Evolutionary conservation across 2,113 vertebrate species (phyloP), one percentile per base, ranked within the genome.

Genomic region (Apeltes quadracus): DNA sequence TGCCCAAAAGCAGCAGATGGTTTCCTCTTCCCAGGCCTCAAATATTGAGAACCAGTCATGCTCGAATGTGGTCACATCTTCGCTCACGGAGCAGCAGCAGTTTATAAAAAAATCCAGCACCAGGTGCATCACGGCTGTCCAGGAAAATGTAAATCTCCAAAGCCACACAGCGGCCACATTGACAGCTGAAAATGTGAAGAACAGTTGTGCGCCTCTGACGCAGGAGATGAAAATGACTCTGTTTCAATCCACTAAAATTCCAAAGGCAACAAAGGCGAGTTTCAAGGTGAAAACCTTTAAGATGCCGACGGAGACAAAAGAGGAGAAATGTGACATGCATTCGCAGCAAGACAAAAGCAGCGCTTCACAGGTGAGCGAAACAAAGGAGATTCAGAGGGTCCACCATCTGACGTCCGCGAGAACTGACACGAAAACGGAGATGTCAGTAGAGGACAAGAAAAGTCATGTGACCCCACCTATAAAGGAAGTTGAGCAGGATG

Each of bases 211-310:
- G 39, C 29, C 82, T 44, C 43, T 72, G 38, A 91, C 84, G 66
- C 91, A 77, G 75, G 91, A 92, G 61, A 88, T 72, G 9, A 84
- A 84, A 75, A 85, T 85, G 73, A 68, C 72, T 46, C 63, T 72
- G 70, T 80, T 76, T 75, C 81, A 87, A 13, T 59, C 89, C 22
- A 90, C 90, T 32, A 92, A 93, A 89, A 94, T 89, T 57, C 94
- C 93, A 69, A 88, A 93, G 71, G 81, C 78, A 46, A 89, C 90
- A 39, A 93, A 94, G 15, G n/a, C n/a, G n/a, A 93, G 80, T 89
- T 93, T 95, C 85, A 95, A 92, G 89, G 94, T 94, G 44, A 95
- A 93, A 87, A 90, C 92, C 3, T 86, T 88, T 70, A 94, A 94
- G 76, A 82, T 93, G 73, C 93, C 94, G 2, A 61, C 66, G 7